phyloP scores from a whole-genome alignment of 2,113 vertebrate species.

The Ictalurus furcatus region DNA sequence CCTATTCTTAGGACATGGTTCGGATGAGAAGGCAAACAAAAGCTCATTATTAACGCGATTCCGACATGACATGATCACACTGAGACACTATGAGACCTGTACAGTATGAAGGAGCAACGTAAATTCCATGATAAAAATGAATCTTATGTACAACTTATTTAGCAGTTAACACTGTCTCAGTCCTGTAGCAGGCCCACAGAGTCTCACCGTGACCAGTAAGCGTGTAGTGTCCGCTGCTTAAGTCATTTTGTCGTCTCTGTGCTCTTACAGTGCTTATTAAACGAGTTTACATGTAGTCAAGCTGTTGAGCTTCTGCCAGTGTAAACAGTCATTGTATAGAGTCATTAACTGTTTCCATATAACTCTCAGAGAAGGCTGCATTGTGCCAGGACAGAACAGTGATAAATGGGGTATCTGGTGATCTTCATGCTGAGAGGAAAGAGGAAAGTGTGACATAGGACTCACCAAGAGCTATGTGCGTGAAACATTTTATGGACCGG shows the following conservation, averaged over 20 bases:
- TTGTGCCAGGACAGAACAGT: conserved; percentile 28
- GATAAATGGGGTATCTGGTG: conserved; percentile 42
- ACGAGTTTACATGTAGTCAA: conserved; percentile 32
- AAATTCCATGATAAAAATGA: background rate
- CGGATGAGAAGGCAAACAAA: background rate
- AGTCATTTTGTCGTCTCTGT: background rate
- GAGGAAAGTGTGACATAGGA: conserved; percentile 25
- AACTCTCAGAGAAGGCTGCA: background rate
- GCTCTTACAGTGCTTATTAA: conserved; percentile 19
- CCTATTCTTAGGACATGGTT: background rate
- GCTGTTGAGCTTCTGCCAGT: conserved; percentile 26
- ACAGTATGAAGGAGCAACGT: background rate
- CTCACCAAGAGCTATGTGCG: background rate
- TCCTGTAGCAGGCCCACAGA: background rate
- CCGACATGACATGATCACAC: background rate
- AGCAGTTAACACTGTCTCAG: background rate
- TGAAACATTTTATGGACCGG: conserved; percentile 29
- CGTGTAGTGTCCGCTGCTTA: background rate
- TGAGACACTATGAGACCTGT: background rate
- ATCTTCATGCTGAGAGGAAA: conserved; percentile 19
- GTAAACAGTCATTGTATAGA: conserved; percentile 22
- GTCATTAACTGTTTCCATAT: conserved; percentile 38
- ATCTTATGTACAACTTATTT: background rate
- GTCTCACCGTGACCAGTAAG: background rate
- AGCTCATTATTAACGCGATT: background rate